phyloP scores from a whole-genome alignment of 1,140 invertebrate genomes.

The Drosophila mauritiana region DNA sequence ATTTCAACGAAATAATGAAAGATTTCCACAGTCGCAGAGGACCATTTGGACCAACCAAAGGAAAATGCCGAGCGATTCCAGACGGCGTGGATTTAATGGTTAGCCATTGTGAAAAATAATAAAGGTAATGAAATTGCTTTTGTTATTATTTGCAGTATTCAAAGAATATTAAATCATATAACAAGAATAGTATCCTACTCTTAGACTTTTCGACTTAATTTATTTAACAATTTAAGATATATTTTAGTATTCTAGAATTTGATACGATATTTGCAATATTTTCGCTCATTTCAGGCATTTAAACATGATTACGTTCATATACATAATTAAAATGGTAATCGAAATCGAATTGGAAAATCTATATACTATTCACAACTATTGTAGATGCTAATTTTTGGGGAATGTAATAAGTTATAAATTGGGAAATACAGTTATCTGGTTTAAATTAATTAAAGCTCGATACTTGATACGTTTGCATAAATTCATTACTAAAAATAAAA shows the following conservation, averaged over 20 bases:
- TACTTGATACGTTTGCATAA: neutral
- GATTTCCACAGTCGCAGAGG: conserved; percentile 15
- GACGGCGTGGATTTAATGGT: conserved; percentile 37
- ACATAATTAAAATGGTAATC: too few relatives aligned
- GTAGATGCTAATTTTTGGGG: too few relatives aligned
- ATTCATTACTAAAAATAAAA: neutral
- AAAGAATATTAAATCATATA: neutral
- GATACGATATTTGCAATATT: too few relatives aligned
- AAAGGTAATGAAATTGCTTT: neutral
- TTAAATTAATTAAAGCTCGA: neutral
- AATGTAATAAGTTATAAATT: too few relatives aligned
- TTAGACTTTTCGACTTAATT: too few relatives aligned
- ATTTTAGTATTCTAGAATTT: too few relatives aligned
- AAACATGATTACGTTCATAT: too few relatives aligned
- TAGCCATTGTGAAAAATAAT: conserved; percentile 13
- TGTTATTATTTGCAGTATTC: conserved; percentile 1
- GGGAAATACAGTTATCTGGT: neutral
- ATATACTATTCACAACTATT: too few relatives aligned
- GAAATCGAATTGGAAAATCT: too few relatives aligned
- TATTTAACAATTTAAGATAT: too few relatives aligned
- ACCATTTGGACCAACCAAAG: conserved; percentile 11
- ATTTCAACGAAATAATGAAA: conserved; percentile 30
- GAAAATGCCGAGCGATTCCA: conserved; percentile 27
- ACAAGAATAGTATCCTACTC: too few relatives aligned
- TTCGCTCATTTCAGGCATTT: too few relatives aligned